Evolutionary conservation across 2,113 vertebrate genomes (phyloP).

Genomic region (Lampris megalopsis): DNA sequence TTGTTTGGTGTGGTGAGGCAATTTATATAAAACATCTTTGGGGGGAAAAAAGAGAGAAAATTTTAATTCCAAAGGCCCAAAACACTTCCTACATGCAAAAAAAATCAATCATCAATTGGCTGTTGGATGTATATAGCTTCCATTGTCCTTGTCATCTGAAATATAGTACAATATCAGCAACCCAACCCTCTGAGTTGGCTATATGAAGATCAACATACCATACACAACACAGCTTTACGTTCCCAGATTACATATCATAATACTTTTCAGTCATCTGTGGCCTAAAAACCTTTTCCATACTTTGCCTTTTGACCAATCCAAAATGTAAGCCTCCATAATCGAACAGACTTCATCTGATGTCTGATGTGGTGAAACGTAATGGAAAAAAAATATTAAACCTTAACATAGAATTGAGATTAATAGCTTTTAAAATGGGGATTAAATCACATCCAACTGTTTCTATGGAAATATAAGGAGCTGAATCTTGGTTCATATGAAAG

Average conservation of each 20-base stretch:
- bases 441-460: slow-evolving; percentile 1
- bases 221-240: slow-evolving; percentile 24
- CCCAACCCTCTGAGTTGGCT: slow-evolving; percentile 2
- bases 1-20: too few relatives aligned
- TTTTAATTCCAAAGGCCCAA: too few relatives aligned
- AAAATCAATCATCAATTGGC: too few relatives aligned
- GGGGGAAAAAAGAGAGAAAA: too few relatives aligned
- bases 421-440: slow-evolving; percentile 8
- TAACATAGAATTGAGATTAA: slow-evolving; percentile 9
- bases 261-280: slow-evolving; percentile 15
- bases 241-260: neutral
- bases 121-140: too few relatives aligned
- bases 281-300: slow-evolving; percentile 20
- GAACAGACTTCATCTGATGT: slow-evolving; percentile 3
- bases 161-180: too few relatives aligned
- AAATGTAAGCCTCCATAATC: slow-evolving; percentile 17
- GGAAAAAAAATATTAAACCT: slow-evolving; percentile 15
- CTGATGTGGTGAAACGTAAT: neutral
- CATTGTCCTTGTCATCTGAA: too few relatives aligned
- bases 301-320: slow-evolving; percentile 28
- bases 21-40: too few relatives aligned
- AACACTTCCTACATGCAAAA: too few relatives aligned
- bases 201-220: slow-evolving; percentile 1
- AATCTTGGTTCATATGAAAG: slow-evolving; percentile 1
- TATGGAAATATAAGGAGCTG: slow-evolving; percentile 3